phyloP scores from a whole-genome alignment of 2,888 invertebrate genomes.

The Blera fallax region DNA sequence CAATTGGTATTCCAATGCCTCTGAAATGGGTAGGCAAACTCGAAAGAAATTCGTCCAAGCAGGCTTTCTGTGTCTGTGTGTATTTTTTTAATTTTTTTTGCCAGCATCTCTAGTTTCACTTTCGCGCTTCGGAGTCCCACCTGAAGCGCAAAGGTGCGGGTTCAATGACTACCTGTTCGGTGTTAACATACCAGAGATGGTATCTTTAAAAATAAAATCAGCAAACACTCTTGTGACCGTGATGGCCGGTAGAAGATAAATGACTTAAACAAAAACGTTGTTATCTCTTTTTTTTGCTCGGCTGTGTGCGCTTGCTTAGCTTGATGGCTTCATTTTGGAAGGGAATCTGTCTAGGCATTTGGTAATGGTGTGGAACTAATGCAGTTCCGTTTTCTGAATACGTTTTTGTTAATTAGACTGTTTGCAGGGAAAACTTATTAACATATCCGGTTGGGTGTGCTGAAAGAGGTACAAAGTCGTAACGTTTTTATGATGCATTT shows the following conservation, averaged over 20 bases:
- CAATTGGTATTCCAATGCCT: slow-evolving; percentile 22
- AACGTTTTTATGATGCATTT: background rate
- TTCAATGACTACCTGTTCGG: slow-evolving; percentile 45
- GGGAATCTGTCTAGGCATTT: slow-evolving; percentile 6
- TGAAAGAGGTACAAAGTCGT: background rate
- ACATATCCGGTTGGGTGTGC: slow-evolving; percentile 36
- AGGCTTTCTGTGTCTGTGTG: background rate
- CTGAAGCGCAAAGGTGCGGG: slow-evolving; percentile 39
- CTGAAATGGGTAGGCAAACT: background rate
- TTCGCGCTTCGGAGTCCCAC: slow-evolving; percentile 42
- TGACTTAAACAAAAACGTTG: background rate
- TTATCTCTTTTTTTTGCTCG: background rate
- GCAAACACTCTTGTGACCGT: slow-evolving; percentile 11
- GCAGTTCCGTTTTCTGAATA: slow-evolving; percentile 40
- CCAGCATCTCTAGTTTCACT: slow-evolving; percentile 56
- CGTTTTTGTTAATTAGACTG: background rate
- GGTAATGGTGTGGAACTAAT: slow-evolving; percentile 52
- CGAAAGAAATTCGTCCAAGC: slow-evolving; percentile 29
- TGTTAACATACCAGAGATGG: background rate
- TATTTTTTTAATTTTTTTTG: too few species aligned
- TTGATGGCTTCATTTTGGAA: slow-evolving; percentile 10
- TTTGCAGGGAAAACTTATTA: slow-evolving; percentile 5
- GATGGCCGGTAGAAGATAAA: slow-evolving; percentile 27
- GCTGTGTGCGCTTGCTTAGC: background rate
- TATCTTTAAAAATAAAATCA: slow-evolving; percentile 15